A percentile compares a stretch with the other conserved stretches of the same genome.
Evolutionary conservation across 2,113 vertebrate genomes (phyloP).

Genomic region (Psilopsiagon aurifrons): DNA sequence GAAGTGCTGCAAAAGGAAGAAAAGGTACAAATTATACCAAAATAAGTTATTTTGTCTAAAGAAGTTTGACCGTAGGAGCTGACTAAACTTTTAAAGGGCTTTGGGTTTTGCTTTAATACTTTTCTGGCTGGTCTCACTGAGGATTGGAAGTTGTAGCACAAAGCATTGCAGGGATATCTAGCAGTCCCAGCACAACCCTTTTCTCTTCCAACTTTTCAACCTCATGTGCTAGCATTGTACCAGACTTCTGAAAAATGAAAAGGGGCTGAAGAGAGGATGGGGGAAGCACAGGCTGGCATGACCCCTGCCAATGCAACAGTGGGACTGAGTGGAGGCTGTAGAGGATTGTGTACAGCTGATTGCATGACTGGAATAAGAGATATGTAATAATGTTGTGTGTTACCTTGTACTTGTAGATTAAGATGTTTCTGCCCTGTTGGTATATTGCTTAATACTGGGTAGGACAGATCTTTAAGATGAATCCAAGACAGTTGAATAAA

Average conservation of each 20-base stretch:
- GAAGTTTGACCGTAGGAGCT: not conserved
- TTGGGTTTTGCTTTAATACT: not conserved
- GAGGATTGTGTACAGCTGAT: not conserved
- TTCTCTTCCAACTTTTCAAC: not conserved
- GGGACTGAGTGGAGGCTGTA: not conserved
- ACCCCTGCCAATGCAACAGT: not conserved
- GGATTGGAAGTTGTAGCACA: not conserved
- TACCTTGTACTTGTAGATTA: not conserved
- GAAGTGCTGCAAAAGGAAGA: not conserved
- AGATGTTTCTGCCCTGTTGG: not conserved
- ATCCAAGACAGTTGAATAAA: not conserved
- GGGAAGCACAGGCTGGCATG: fast-evolving
- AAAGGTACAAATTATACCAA: not conserved
- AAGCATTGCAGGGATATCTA: not conserved
- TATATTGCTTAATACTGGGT: not conserved
- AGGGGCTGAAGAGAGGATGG: not conserved
- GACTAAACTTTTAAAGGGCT: not conserved
- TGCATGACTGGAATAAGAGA: not conserved
- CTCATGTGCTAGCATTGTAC: not conserved
- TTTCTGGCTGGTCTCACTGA: not conserved
- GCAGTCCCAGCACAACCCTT: not conserved
- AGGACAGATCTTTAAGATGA: not conserved
- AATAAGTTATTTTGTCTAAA: not conserved
- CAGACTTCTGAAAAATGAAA: not conserved
- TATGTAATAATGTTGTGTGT: too few relatives aligned